These are phyloP conservation scores for Scaptodrosophila latifasciaeformis DNA, from an alignment of 2,888 invertebrate species.

Conservation along the genomic window DNA sequence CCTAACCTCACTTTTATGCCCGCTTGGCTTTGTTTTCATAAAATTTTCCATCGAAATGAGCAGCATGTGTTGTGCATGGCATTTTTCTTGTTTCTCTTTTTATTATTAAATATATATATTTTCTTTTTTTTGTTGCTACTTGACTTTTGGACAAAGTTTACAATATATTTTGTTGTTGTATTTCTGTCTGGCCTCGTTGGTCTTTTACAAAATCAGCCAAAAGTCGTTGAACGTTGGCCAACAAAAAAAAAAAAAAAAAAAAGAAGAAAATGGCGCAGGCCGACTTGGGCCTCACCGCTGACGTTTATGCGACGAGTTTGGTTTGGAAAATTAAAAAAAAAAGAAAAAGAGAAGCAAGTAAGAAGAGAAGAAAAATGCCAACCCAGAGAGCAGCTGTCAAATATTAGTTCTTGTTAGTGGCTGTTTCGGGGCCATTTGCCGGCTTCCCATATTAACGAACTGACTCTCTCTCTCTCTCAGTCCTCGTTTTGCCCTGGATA, in stretches of 20 bases:
- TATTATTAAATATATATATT: conserved; percentile 23
- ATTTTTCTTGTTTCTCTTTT: conserved; percentile 14
- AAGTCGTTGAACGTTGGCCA: conserved; percentile 58
- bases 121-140: conserved; percentile 25
- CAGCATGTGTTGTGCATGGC: conserved; percentile 51
- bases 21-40: conserved; percentile 39
- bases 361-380: conserved; percentile 10
- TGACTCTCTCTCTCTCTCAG: too few relatives aligned
- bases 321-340: conserved; percentile 6
- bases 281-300: too few relatives aligned
- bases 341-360: conserved; percentile 5
- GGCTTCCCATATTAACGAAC: too few relatives aligned
- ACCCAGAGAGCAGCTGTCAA: conserved; percentile 37
- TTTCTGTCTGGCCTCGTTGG: conserved; percentile 43
- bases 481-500: background rate
- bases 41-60: conserved; percentile 56
- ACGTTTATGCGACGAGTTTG: conserved; percentile 43
- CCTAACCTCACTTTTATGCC: background rate
- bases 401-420: conserved; percentile 48
- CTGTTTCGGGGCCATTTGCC: conserved; percentile 31
- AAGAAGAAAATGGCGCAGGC: conserved; percentile 38
- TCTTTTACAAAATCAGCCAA: conserved; percentile 61
- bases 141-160: conserved; percentile 40
- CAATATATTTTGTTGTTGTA: background rate
- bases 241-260: background rate